Evolutionary conservation across 2,797 vertebrate genomes (phyloP).

Genomic region (Prionace glauca): DNA sequence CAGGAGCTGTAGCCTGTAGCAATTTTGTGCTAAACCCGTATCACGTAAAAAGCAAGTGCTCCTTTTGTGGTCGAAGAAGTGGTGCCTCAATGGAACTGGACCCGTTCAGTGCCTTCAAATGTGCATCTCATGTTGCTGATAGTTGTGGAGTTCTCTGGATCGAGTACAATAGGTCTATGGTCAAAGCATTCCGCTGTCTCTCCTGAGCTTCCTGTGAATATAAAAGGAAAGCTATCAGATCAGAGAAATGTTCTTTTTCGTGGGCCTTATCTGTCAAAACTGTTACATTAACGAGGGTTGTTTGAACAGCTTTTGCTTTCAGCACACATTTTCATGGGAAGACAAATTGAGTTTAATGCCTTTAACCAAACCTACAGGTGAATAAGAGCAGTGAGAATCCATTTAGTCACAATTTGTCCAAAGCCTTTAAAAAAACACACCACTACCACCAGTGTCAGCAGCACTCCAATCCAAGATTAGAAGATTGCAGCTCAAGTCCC

Average conservation of each 20-base stretch:
- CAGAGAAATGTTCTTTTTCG: not conserved
- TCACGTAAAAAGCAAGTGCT: conserved; percentile 32
- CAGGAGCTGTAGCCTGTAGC: conserved; percentile 25
- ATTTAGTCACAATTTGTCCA: not conserved
- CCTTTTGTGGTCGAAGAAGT: conserved; percentile 21
- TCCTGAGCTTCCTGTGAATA: conserved; percentile 32
- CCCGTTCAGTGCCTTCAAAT: not conserved
- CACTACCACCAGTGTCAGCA: not conserved
- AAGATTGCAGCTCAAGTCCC: not conserved
- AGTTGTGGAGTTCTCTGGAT: conserved; percentile 28
- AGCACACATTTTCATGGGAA: not conserved
- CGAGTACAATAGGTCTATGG: conserved; percentile 27
- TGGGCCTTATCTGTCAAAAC: not conserved
- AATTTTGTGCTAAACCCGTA: conserved; percentile 32
- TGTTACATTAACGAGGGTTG: not conserved
- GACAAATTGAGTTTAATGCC: not conserved
- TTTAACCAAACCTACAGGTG: not conserved
- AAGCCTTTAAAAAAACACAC: not conserved
- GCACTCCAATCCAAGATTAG: not conserved
- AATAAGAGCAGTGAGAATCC: not conserved
- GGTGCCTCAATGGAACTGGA: conserved; percentile 35
- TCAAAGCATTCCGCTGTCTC: conserved; percentile 31
- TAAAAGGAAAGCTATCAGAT: not conserved
- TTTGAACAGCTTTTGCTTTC: too few species aligned
- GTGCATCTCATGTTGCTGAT: conserved; percentile 31